Conservation (phyloP, 1,140 invertebrate species). For the Pseudomyrmex pallidus region DNA sequence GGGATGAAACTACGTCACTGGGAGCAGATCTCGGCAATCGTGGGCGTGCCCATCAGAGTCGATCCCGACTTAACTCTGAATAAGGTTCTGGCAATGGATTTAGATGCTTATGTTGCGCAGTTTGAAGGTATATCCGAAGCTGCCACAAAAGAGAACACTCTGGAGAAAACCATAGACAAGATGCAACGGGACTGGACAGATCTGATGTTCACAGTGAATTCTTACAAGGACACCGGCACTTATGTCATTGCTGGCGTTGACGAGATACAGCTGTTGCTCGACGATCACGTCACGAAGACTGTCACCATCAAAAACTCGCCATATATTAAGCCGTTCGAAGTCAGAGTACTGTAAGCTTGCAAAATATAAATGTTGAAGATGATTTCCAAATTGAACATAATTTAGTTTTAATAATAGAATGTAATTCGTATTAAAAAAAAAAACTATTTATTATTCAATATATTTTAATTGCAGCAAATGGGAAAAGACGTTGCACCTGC, state of each 20-base stretch:
- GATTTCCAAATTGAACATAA: background rate
- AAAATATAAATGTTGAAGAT: background rate
- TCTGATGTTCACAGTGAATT: slow-evolving; percentile 91
- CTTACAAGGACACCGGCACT: slow-evolving; percentile 95
- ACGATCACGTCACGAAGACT: slow-evolving; percentile 98
- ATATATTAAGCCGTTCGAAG: slow-evolving; percentile 97
- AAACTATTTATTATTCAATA: background rate
- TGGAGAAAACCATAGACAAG: slow-evolving; percentile 94
- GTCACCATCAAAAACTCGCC: slow-evolving; percentile 98
- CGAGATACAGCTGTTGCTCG: slow-evolving; percentile 96
- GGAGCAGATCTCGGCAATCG: slow-evolving; percentile 96
- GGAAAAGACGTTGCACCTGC: slow-evolving; percentile 90
- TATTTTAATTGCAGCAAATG: slow-evolving; percentile 86
- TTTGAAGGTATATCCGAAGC: slow-evolving; percentile 97
- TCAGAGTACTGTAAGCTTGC: slow-evolving; percentile 87
- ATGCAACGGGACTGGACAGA: slow-evolving; percentile 97
- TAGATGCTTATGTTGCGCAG: slow-evolving; percentile 93
- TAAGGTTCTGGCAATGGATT: slow-evolving; percentile 94
- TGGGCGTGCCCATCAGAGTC: slow-evolving; percentile 95
- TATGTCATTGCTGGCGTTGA: slow-evolving; percentile 95
- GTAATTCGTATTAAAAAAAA: background rate
- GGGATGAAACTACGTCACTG: slow-evolving; percentile 96
- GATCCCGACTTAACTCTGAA: slow-evolving; percentile 93
- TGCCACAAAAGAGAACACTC: slow-evolving; percentile 96
- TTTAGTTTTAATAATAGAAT: background rate